phyloP scores from a whole-genome alignment of 2,797 vertebrate species.

The Ciconia nigra region DNA sequence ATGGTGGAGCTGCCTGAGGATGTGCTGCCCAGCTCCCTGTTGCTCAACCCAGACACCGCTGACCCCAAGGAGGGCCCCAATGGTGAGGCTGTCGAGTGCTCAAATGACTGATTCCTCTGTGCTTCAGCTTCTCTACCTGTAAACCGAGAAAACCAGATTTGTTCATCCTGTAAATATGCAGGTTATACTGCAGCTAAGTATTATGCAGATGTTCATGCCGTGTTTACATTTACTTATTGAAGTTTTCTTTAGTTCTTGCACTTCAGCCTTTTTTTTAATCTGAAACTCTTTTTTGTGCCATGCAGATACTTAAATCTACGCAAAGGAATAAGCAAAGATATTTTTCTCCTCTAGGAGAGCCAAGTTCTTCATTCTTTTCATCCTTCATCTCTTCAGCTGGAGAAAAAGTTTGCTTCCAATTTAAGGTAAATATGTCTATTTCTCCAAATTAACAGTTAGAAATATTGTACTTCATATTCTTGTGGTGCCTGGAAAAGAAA shows the following conservation, averaged over 20 bases:
- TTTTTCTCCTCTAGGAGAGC: neutral
- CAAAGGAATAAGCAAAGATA: neutral
- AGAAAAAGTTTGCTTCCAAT: constrained; percentile 77
- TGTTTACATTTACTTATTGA: neutral
- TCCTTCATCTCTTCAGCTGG: constrained; percentile 67
- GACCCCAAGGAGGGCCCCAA: neutral
- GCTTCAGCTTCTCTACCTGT: neutral
- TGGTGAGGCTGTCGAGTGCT: rapidly evolving
- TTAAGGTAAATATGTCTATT: constrained; percentile 73
- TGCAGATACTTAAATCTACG: neutral
- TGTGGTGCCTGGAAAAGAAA: neutral
- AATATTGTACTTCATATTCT: neutral
- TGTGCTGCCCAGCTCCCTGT: constrained; percentile 71
- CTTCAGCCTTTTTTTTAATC: neutral
- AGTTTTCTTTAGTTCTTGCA: neutral
- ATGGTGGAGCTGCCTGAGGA: constrained; percentile 83
- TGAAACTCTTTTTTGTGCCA: neutral
- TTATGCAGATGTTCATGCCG: neutral
- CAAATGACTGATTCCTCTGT: neutral
- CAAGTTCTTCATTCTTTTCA: constrained; percentile 57
- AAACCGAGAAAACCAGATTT: neutral
- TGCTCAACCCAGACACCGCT: constrained; percentile 75
- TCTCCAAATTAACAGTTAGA: neutral
- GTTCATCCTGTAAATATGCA: neutral
- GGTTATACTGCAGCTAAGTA: neutral